Percentiles rank a stretch among this genome's conserved stretches.
Conservation (phyloP, 2,888 invertebrate species). For the Eubasilissa splendida region DNA sequence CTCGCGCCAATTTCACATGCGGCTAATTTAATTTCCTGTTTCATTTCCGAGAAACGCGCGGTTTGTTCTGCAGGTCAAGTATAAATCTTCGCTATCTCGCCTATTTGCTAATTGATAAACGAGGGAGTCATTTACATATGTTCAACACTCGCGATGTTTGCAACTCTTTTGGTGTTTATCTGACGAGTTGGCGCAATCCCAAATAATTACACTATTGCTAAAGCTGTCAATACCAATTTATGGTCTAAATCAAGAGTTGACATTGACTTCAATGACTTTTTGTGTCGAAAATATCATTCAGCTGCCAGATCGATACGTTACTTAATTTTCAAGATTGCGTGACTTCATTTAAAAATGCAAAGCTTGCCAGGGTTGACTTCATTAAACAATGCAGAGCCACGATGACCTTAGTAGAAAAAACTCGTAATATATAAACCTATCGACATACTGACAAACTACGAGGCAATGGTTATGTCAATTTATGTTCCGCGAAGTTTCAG, state of each 20-base stretch:
- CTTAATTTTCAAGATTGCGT: constrained; percentile 3
- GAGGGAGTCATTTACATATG: no score
- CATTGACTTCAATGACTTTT: background rate
- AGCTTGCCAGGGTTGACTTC: no score
- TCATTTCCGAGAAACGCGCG: constrained; percentile 23
- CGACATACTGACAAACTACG: no score
- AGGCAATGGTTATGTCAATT: no score
- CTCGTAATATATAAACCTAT: no score
- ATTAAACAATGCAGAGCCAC: no score
- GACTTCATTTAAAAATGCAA: background rate
- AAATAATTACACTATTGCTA: background rate
- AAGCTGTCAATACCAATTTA: constrained; percentile 9
- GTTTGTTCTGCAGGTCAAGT: background rate
- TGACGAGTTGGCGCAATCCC: constrained; percentile 6
- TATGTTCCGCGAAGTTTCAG: no score
- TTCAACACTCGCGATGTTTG: no score
- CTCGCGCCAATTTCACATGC: constrained; percentile 40
- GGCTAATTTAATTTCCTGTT: constrained; percentile 44
- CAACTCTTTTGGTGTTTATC: background rate
- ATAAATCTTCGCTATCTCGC: constrained; percentile 13
- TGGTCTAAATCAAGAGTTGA: background rate
- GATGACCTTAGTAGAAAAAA: no score
- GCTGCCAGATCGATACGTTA: constrained; percentile 6
- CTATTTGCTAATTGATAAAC: constrained; percentile 6
- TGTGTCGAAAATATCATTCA: background rate